A percentile compares a stretch with the other conserved stretches of the same genome.
Evolutionary conservation across 2,797 vertebrate genomes (phyloP).

Genomic region (Thamnophis elegans): DNA sequence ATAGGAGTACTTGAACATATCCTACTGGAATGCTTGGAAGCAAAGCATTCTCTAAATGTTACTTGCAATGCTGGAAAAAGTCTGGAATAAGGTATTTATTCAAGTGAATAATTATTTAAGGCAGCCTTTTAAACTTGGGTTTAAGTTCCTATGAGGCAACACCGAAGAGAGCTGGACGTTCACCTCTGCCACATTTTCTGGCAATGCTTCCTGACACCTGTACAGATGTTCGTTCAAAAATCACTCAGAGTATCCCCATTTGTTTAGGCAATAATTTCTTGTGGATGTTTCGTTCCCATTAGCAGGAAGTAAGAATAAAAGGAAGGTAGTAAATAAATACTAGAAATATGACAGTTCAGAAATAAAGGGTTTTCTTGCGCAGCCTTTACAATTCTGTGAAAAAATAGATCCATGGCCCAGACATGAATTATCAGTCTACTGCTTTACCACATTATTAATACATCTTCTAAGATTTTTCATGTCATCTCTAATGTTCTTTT

Average conservation of each 20-base stretch:
- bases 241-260: background rate
- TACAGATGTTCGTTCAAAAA: background rate
- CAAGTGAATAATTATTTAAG: background rate
- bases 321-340: background rate
- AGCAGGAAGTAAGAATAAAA: background rate
- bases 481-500: conserved; percentile 41
- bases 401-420: background rate
- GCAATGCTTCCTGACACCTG: background rate
- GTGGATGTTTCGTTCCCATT: background rate
- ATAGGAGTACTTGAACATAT: background rate
- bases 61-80: background rate
- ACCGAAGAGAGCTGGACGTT: background rate
- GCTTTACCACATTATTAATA: background rate
- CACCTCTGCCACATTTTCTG: background rate
- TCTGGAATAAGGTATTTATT: background rate
- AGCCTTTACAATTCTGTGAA: background rate
- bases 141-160: background rate
- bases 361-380: background rate
- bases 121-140: background rate
- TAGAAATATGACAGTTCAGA: background rate
- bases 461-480: background rate
- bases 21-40: background rate
- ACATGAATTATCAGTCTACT: background rate
- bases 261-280: background rate
- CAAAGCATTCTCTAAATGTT: background rate